Base-by-base conservation (phyloP, 2,797 vertebrate genomes). In the Momotus momota region DNA sequence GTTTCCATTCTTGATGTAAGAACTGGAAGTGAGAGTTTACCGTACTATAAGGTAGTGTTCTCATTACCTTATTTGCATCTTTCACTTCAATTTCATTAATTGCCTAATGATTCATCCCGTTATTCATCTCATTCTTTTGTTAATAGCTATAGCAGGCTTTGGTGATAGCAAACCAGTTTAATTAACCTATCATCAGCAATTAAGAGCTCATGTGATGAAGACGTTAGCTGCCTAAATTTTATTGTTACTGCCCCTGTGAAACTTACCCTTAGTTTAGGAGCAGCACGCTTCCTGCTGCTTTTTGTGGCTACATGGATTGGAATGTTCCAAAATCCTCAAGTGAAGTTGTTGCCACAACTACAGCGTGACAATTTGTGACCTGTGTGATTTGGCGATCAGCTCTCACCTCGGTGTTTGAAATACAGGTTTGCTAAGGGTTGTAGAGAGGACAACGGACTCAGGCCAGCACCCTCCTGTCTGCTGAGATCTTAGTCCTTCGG, bases 21-120 rank as follows among this genome's bases (percentile, higher is more conserved):
- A 70, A 26, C 57, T 80, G 57, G 64, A 77, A 89, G 46, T 51
- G 38, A 23, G 73, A 52, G n/a, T 82, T 94, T 54, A 55, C 71
- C 6, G 6, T 57, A 23, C 65, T 43, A 51, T 72, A 35, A 35
- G 35, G 35, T 54, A 26, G 13, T 92, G 40, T 92, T 96, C 64
- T 91, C n/a, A 29, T 26, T 94, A 26, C 82, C 65, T 89, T 87
- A 90, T 94, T 96, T 95, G 58, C 79, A 79, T 93, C 70, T 91
- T 93, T 88, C 35, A 58, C 57, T 92, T 96, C 57, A 72, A 82
- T 89, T 88, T 92, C 91, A 93, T 94, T 95, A 96, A 85, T 95
- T 91, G 54, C 69, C 49, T 95, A 94, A 92, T 91, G 84, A 95
- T 91, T 96, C 91, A 96, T 95, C 55, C 61, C 79, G 69, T 94